Evolutionary conservation across 1,140 invertebrate species (phyloP).

Genomic region (Hermatobates lingyangjiaoensis): DNA sequence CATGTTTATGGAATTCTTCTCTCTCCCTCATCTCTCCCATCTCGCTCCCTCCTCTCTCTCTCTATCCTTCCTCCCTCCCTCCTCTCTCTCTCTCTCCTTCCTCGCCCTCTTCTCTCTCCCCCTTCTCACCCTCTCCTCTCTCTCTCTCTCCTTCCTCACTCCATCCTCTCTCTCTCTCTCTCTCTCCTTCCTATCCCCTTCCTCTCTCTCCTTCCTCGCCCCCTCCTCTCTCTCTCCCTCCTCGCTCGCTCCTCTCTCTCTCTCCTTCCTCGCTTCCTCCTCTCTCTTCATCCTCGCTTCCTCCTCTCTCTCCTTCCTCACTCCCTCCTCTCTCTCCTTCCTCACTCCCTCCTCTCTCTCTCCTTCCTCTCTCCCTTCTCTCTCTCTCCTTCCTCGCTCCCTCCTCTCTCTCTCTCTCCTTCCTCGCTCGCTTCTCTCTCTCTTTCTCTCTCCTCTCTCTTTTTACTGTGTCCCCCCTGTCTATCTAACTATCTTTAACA

Average conservation of each 20-base stretch:
- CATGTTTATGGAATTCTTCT: no score
- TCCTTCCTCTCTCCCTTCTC: slow-evolving; percentile 3
- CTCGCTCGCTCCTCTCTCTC: slow-evolving; percentile 2
- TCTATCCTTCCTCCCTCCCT: neutral
- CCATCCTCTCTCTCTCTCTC: slow-evolving; percentile 3
- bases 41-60: neutral
- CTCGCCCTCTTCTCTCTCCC: neutral
- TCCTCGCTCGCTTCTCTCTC: neutral
- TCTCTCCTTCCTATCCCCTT: neutral
- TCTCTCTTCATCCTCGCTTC: neutral
- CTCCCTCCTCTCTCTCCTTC: slow-evolving; percentile 5
- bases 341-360: slow-evolving; percentile 5
- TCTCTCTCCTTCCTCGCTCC: slow-evolving; percentile 5
- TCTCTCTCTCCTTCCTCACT: neutral
- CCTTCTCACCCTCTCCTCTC: slow-evolving; percentile 1
- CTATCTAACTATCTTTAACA: no score
- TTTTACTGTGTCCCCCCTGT: no score
- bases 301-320: slow-evolving; percentile 5
- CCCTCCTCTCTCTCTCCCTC: neutral
- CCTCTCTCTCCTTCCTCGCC: neutral
- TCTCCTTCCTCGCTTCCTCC: neutral
- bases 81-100: neutral
- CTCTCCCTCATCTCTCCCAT: slow-evolving; percentile 1
- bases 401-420: slow-evolving; percentile 4
- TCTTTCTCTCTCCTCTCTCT: slow-evolving; percentile 1